Percentiles rank a stretch among this genome's conserved stretches.
These are phyloP conservation scores for Ctenochaetus hawaiiensis DNA, from an alignment of 2,797 vertebrate species.

Conservation along the genomic window DNA sequence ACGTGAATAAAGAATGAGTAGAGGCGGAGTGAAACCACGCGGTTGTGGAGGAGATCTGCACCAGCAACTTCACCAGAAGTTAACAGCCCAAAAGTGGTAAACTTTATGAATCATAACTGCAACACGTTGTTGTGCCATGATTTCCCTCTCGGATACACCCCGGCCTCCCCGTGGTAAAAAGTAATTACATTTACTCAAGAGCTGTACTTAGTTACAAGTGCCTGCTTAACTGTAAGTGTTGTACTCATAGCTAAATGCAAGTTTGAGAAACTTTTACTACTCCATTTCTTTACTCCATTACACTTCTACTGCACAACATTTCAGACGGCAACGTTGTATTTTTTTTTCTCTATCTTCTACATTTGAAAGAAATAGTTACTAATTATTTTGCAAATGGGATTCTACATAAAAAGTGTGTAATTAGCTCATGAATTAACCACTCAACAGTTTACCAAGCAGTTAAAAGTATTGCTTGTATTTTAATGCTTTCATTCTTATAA, in stretches of 20 bases:
- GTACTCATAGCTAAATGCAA: background rate
- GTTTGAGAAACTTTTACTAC: background rate
- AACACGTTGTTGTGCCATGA: background rate
- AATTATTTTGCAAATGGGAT: background rate
- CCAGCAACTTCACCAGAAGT: conserved; percentile 18
- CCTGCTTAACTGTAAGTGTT: background rate
- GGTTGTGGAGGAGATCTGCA: conserved; percentile 16
- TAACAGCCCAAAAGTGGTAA: conserved; percentile 26
- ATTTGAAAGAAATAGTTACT: background rate
- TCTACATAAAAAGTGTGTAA: background rate
- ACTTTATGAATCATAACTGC: conserved; percentile 32
- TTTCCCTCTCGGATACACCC: background rate
- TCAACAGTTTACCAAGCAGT: background rate
- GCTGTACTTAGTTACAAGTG: background rate
- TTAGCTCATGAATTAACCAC: background rate
- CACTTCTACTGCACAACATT: background rate
- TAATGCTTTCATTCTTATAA: background rate
- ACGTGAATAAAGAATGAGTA: conserved; percentile 44
- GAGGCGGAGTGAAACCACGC: conserved; percentile 9
- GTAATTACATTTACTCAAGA: conserved; percentile 13
- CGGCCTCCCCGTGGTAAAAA: background rate
- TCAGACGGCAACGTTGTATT: background rate
- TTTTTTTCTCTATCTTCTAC: background rate
- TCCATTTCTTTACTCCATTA: background rate
- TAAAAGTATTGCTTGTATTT: background rate